A percentile compares a stretch with the other conserved stretches of the same genome.
These are phyloP conservation scores for Wiebesia pumilae DNA, from an alignment of 1,140 invertebrate species.

Conservation along the genomic window DNA sequence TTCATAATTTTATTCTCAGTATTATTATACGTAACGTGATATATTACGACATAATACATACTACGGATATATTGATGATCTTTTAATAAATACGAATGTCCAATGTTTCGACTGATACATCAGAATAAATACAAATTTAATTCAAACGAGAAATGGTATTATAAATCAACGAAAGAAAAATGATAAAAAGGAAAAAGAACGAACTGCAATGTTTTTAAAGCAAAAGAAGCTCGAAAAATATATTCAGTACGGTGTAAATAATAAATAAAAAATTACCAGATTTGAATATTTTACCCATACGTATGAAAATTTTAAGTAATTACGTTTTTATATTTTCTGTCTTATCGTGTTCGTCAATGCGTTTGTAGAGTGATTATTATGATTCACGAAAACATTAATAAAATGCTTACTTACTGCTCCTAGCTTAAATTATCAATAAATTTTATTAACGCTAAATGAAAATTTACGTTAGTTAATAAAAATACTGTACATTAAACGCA, in stretches of 20 bases:
- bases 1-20: too few species aligned
- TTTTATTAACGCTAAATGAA: neutral
- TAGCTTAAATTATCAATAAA: conserved; percentile 14
- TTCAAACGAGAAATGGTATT: too few species aligned
- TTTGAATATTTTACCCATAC: neutral
- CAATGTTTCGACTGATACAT: too few species aligned
- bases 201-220: too few species aligned
- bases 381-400: conserved; percentile 24
- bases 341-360: neutral
- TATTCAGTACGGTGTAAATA: neutral
- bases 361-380: conserved; percentile 15
- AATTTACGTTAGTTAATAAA: neutral
- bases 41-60: too few species aligned
- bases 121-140: too few species aligned
- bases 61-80: too few species aligned
- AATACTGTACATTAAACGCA: neutral
- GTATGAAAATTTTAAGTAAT: neutral
- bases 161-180: too few species aligned
- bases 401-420: neutral
- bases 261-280: neutral
- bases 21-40: too few species aligned
- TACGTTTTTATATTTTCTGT: neutral
- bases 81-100: too few species aligned
- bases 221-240: too few species aligned
- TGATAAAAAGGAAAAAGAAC: too few species aligned